phyloP scores from a whole-genome alignment of 2,113 vertebrate genomes.

The Centrocercus urophasianus region DNA sequence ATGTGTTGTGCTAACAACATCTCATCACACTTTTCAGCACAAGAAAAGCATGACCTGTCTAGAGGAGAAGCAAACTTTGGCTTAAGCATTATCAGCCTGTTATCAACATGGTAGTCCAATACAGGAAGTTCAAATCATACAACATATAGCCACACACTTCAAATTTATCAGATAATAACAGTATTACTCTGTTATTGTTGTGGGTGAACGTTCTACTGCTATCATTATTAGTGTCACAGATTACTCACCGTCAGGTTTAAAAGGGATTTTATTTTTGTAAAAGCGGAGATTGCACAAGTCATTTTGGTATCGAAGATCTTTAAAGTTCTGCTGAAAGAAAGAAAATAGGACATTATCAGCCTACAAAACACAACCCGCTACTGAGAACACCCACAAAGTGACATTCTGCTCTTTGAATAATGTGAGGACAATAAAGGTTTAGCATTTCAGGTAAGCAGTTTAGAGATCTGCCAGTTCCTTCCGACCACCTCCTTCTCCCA shows the following conservation, averaged over 20 bases:
- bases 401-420: background rate
- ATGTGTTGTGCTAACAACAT: background rate
- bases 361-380: background rate
- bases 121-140: background rate
- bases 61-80: background rate
- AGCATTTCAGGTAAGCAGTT: background rate
- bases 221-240: background rate
- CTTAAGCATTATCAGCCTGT: background rate
- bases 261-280: conserved; percentile 97
- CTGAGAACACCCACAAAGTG: background rate
- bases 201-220: background rate
- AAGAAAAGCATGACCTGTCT: background rate
- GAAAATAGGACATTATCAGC: conserved; percentile 34
- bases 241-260: conserved; percentile 94
- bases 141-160: background rate
- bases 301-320: conserved; percentile 89
- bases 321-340: conserved; percentile 88
- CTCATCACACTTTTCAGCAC: background rate
- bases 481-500: background rate
- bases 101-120: background rate
- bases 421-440: background rate
- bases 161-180: background rate
- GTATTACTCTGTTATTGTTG: background rate
- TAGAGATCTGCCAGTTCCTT: background rate
- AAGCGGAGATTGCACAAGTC: conserved; percentile 96